Conservation (phyloP, 1,140 invertebrate genomes). For the Scaptomyza graminum region DNA sequence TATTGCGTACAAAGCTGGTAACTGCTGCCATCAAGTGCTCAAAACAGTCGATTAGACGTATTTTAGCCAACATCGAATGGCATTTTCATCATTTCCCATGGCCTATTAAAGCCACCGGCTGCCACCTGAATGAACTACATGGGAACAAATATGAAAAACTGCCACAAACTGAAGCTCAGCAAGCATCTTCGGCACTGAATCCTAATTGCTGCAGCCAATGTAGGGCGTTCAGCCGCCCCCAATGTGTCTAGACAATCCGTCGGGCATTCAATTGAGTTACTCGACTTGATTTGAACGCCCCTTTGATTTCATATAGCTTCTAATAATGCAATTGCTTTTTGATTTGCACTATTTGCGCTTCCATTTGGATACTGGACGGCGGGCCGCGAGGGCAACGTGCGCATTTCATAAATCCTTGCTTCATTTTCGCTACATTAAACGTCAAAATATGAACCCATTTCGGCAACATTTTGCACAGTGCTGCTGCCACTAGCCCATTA, state of each 20-base stretch:
- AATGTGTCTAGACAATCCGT: constrained; percentile 41
- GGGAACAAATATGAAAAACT: constrained; percentile 22
- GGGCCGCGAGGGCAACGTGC: constrained; percentile 66
- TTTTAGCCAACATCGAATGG: constrained; percentile 62
- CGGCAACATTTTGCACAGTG: constrained; percentile 67
- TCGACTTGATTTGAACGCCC: constrained; percentile 40
- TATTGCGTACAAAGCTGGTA: constrained; percentile 30
- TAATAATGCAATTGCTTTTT: constrained; percentile 82
- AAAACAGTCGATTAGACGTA: constrained; percentile 73
- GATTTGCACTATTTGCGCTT: constrained; percentile 57
- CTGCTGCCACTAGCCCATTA: constrained; percentile 72
- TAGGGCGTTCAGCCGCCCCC: not conserved
- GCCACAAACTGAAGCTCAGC: not conserved
- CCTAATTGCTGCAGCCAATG: constrained; percentile 27
- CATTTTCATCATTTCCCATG: constrained; percentile 68
- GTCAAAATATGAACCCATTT: constrained; percentile 82
- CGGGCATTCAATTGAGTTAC: constrained; percentile 41
- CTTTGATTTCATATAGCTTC: constrained; percentile 54
- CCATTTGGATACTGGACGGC: constrained; percentile 35
- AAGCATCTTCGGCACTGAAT: constrained; percentile 16
- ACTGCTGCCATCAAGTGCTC: constrained; percentile 73
- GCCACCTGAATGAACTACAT: constrained; percentile 37
- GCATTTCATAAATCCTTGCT: constrained; percentile 78
- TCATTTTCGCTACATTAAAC: constrained; percentile 83
- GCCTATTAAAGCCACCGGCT: constrained; percentile 66